A percentile compares a stretch with the other conserved stretches of the same genome.
phyloP scores from a whole-genome alignment of 1,140 invertebrate species.

The Drosophila arawakana region DNA sequence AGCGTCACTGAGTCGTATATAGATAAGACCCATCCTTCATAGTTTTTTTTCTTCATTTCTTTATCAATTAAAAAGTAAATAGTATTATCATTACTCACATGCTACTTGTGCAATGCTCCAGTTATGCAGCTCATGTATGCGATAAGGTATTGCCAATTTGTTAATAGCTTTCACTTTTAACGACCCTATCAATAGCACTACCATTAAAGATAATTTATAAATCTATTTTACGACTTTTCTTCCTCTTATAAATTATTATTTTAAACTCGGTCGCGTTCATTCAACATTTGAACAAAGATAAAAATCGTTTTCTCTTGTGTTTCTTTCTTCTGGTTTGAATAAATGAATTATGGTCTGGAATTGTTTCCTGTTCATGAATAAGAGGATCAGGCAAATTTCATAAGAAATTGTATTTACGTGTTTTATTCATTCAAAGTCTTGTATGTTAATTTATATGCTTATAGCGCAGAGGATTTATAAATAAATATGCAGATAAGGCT shows the following conservation, averaged over 20 bases:
- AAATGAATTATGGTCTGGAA: conserved; percentile 16
- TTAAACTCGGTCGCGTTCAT: background rate
- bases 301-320: background rate
- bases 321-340: conserved; percentile 17
- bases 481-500: background rate
- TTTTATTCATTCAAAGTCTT: background rate
- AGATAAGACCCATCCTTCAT: conserved; percentile 12
- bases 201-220: background rate
- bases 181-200: background rate
- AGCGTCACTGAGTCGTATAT: background rate
- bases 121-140: conserved; percentile 3
- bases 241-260: conserved; percentile 6
- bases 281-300: conserved; percentile 19
- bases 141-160: conserved; percentile 18
- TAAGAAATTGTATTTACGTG: background rate
- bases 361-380: conserved; percentile 30
- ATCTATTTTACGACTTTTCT: background rate
- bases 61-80: conserved; percentile 26
- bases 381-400: background rate
- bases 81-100: conserved; percentile 21
- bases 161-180: conserved; percentile 35
- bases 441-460: conserved; percentile 1
- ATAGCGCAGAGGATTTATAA: background rate
- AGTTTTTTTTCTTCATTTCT: conserved; percentile 11
- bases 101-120: conserved; percentile 15